Conservation (phyloP, 2,888 invertebrate species). For the Thera britannica region DNA sequence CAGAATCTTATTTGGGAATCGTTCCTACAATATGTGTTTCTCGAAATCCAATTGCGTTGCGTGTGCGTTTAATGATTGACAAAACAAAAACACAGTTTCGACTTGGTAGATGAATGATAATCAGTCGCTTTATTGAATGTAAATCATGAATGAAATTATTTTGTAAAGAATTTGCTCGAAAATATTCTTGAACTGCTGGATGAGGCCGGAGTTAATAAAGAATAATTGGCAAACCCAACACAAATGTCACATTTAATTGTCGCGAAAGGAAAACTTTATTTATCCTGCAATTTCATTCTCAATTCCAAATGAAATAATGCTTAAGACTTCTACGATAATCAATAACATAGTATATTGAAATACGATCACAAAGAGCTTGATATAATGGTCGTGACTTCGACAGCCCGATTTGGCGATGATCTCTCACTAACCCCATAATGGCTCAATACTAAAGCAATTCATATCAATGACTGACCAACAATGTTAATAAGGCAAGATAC, state of each 20-base stretch:
- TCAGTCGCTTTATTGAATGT: conserved; percentile 45
- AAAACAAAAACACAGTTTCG: conserved; percentile 44
- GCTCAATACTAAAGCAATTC: conserved; percentile 54
- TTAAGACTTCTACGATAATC: conserved; percentile 19
- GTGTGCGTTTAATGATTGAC: conserved; percentile 48
- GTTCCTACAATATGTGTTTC: conserved; percentile 63
- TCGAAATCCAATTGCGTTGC: conserved; percentile 61
- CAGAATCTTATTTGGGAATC: conserved; percentile 63
- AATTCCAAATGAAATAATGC: not conserved
- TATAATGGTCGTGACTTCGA: conserved; percentile 30
- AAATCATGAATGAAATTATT: conserved; percentile 42
- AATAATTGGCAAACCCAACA: not conserved
- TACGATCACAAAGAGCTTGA: conserved; percentile 31
- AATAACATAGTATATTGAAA: conserved; percentile 11
- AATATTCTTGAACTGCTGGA: conserved; percentile 15
- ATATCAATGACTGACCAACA: conserved; percentile 62
- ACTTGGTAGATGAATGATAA: conserved; percentile 46
- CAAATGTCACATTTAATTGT: not conserved
- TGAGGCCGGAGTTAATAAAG: no score
- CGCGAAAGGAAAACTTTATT: not conserved
- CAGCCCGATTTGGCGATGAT: conserved; percentile 43
- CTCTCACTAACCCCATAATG: conserved; percentile 49
- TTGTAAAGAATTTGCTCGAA: conserved; percentile 29
- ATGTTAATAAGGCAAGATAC: conserved; percentile 63
- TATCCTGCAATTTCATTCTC: not conserved